Evolutionary conservation across 1,140 invertebrate species (phyloP), one percentile per base, ranked within the genome.

Genomic region (Drosophila suzukii): DNA sequence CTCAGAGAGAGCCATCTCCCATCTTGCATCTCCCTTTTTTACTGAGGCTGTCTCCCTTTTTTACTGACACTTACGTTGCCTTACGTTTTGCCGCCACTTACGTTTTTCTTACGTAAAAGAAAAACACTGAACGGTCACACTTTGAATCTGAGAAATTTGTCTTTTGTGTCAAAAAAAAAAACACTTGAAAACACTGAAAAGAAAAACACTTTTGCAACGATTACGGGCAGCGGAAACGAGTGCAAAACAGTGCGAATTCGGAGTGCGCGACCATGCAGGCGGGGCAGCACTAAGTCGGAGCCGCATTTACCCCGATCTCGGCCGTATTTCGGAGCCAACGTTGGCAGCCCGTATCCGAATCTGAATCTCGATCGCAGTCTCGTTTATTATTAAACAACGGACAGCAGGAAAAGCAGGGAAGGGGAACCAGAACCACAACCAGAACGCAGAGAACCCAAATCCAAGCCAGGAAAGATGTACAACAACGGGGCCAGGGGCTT

Each of bases 401-500:
- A 24, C 24, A 57, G 55, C 55, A 81, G 51, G 32, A 68, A 62
- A 71, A 44, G 62, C 66, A 51, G 61, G 51, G 61, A 61, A 80
- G 46, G 58, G 58, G 54, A 53, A 17, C n/a, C 8, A 11, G 49
- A 51, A 15, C 10, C 55, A 55, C 49, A 53, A 17, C n/a, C 8
- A 11, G 49, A 51, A 15, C 10, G 10, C 7, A 34, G 32, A 10
- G 32, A 34, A 6, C 2, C 32, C 32, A 32, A 32, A 7, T 2
- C 32, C 32, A 6, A 34, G 8, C 44, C 43, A 63, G 63, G 27
- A 79, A 81, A 76, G 36, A 86, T 88, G 83, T 88, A 89, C 75
- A 91, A 86, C 78, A 91, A 85, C 75, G 79, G 81, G 55, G 73
- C 91, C 36, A 50, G 75, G 65, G 88, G 89, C 83, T 97, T 97